Conservation (phyloP, 1,140 invertebrate genomes). For the Drosophila nigrodunni region DNA sequence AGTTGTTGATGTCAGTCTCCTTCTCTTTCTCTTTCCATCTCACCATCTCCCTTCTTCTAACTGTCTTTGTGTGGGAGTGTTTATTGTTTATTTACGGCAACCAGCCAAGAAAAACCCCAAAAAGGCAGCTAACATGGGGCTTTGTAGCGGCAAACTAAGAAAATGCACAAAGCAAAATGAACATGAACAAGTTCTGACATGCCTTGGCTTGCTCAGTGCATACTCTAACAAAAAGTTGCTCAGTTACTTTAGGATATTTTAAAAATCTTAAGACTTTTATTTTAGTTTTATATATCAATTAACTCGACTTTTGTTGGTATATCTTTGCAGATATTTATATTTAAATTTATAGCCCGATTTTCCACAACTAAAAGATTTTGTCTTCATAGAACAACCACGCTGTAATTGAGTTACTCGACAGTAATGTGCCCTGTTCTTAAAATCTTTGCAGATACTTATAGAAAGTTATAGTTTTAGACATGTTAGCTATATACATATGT, state of each 20-base stretch:
- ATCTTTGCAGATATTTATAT: too few species aligned
- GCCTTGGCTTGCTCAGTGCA: constrained; percentile 1
- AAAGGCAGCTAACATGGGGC: constrained; percentile 79
- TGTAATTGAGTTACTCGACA: too few species aligned
- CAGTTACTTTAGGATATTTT: not conserved
- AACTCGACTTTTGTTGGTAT: too few species aligned
- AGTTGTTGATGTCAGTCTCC: constrained; percentile 24
- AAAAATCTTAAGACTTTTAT: not conserved
- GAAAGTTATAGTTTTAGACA: too few species aligned
- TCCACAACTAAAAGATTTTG: too few species aligned
- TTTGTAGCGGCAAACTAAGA: constrained; percentile 80
- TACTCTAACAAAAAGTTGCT: not conserved
- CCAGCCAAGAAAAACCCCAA: constrained; percentile 82
- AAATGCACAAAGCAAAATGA: constrained; percentile 60
- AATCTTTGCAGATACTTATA: too few species aligned
- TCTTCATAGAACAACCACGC: too few species aligned
- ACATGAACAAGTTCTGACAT: constrained; percentile 45
- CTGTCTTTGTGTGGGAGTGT: constrained; percentile 46
- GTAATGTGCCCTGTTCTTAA: too few species aligned
- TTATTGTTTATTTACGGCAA: constrained; percentile 81
- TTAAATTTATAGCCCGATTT: too few species aligned
- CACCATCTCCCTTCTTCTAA: not conserved
- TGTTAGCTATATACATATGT: too few species aligned
- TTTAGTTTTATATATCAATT: not conserved
- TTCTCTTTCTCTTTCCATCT: not conserved